Conservation (phyloP, 1,140 invertebrate genomes). For the Drosophila truncata region DNA sequence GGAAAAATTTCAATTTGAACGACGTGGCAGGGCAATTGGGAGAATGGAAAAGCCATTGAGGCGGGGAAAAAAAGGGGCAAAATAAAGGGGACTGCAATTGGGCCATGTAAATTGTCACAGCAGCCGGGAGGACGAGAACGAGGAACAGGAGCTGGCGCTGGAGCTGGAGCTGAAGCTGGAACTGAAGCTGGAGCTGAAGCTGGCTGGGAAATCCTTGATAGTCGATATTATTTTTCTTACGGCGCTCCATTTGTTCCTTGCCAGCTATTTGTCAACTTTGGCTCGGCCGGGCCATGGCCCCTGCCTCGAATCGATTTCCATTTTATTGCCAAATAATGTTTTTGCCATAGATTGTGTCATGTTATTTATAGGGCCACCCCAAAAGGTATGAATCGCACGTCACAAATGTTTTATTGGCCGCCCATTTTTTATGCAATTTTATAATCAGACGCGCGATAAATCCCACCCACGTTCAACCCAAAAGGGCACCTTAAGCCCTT, state of each 20-base stretch:
- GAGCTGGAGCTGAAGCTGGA: constrained; percentile 8
- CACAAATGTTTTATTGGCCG: constrained; percentile 82
- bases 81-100: constrained; percentile 63
- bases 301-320: constrained; percentile 73
- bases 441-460: constrained; percentile 81
- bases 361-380: constrained; percentile 77
- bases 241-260: constrained; percentile 82
- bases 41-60: constrained; percentile 50
- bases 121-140: constrained; percentile 23
- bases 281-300: constrained; percentile 35
- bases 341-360: constrained; percentile 78
- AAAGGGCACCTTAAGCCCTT: constrained; percentile 32
- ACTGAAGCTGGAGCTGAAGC: not conserved
- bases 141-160: not conserved
- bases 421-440: constrained; percentile 81
- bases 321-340: constrained; percentile 85
- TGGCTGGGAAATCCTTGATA: constrained; percentile 73
- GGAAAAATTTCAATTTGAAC: constrained; percentile 77
- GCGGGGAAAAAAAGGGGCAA: constrained; percentile 25
- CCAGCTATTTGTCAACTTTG: constrained; percentile 80
- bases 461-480: constrained; percentile 23
- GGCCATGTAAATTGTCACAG: constrained; percentile 80
- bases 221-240: constrained; percentile 83
- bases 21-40: constrained; percentile 61
- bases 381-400: constrained; percentile 82